phyloP scores from a whole-genome alignment of 2,888 invertebrate genomes.

The Cabera pusaria region DNA sequence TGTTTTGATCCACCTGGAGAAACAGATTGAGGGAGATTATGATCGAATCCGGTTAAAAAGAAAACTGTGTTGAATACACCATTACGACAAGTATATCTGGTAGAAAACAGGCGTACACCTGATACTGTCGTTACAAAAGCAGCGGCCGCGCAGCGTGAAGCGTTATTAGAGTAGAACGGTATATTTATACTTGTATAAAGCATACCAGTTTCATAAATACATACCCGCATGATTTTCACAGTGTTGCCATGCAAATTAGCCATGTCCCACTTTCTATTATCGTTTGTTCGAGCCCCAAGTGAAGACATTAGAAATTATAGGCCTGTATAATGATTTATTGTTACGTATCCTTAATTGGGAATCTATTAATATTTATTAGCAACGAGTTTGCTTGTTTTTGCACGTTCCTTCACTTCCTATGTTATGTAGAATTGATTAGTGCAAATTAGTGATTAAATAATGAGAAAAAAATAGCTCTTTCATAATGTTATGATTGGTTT shows the following conservation, averaged over 20 bases:
- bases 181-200: constrained; percentile 17
- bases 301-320: constrained; percentile 36
- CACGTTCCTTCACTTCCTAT: constrained; percentile 9
- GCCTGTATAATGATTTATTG: constrained; percentile 23
- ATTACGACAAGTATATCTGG: constrained; percentile 27
- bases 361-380: constrained; percentile 20
- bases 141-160: constrained; percentile 55
- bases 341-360: constrained; percentile 24
- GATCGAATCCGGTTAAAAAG: constrained; percentile 19
- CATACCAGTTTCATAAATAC: constrained; percentile 27
- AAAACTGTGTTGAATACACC: constrained; percentile 23
- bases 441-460: constrained; percentile 8
- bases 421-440: constrained; percentile 9
- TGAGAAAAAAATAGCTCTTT: constrained; percentile 1
- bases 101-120: constrained; percentile 38
- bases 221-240: constrained; percentile 43
- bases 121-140: constrained; percentile 41
- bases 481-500: constrained; percentile 3
- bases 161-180: constrained; percentile 61
- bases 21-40: constrained; percentile 14
- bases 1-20: constrained; percentile 8
- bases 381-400: constrained; percentile 11
- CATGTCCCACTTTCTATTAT: constrained; percentile 53
- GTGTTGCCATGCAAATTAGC: constrained; percentile 53
- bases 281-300: constrained; percentile 34